Evolutionary conservation across 2,113 vertebrate species (phyloP), one percentile per base, ranked within the genome.

Genomic region (Meles meles): DNA sequence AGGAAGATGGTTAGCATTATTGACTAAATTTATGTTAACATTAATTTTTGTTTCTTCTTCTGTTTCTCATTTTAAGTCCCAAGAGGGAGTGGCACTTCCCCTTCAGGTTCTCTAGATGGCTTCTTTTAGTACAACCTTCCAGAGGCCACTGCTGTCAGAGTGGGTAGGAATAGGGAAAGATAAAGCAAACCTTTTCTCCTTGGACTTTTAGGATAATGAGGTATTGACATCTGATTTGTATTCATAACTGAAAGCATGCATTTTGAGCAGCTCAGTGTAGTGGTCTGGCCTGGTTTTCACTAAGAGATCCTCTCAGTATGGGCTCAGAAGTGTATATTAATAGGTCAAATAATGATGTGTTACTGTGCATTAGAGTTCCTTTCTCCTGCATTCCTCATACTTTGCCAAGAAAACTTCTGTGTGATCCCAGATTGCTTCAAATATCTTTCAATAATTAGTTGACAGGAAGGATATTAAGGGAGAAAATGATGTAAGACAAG

Each of bases 391-490:
- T 76, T 65, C 84, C 10, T 0, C 7, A 14, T 76, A 44, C 80
- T 94, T 93, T 84, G 71, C 72, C 84, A 88, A 67, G 47, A 92
- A 74, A 91, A 88, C 67, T 94, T 77, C 61, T 37, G 2, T 31
- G 47, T 61, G 63, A 59, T 92, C 29, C 72, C 39, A 88, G 10
- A 55, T 55, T 80, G 6, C 39, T 86, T 92, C 61, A 94, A 63
- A 72, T 90, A 17, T 42, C 3, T 47, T 89, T 86, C 63, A 77
- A 4, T 82, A 55, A 91, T 88, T 55, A 69, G 37, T 21, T 17
- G 27, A 84, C 44, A 27, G 37, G 42, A 80, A 76, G n/a, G 61
- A 69, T 5, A n/a, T 9, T 34, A 39, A 42, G 83, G 69, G 67
- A 84, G 84, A 93, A 82, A 89, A 74, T 31, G 18, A 49, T 6